Conservation (phyloP, 2,888 invertebrate genomes). For the Dicroscelio sp. region DNA sequence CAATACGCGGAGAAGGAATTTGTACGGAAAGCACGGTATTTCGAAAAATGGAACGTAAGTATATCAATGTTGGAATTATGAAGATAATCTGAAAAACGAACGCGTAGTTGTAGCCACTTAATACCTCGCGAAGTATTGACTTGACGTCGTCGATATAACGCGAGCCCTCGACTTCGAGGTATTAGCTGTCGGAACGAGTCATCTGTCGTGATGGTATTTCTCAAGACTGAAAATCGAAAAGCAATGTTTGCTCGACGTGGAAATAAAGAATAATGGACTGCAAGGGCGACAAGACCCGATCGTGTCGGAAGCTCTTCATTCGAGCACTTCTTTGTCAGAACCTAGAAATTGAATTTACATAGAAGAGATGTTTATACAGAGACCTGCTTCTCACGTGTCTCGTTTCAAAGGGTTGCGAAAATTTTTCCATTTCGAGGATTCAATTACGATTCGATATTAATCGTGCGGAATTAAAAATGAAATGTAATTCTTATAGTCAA, state of each 20-base stretch:
- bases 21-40: neutral
- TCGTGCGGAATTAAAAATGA: neutral
- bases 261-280: conserved; percentile 81
- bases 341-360: conserved; percentile 80
- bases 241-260: conserved; percentile 76
- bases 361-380: conserved; percentile 76
- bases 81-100: conserved; percentile 61
- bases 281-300: conserved; percentile 74
- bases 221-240: conserved; percentile 79
- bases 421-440: conserved; percentile 37
- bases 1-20: neutral
- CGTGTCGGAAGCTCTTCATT: conserved; percentile 79
- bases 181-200: conserved; percentile 75
- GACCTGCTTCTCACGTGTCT: conserved; percentile 67
- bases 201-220: conserved; percentile 76
- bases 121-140: conserved; percentile 67
- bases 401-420: conserved; percentile 72
- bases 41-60: conserved; percentile 44
- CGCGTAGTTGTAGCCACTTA: conserved; percentile 49
- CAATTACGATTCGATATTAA: conserved; percentile 49
- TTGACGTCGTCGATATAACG: conserved; percentile 68
- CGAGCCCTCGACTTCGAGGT: conserved; percentile 60
- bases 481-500: too few relatives aligned
- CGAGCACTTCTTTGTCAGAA: conserved; percentile 77
- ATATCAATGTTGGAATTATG: conserved; percentile 59